phyloP scores from a whole-genome alignment of 2,113 vertebrate genomes.

The Scomber colias region DNA sequence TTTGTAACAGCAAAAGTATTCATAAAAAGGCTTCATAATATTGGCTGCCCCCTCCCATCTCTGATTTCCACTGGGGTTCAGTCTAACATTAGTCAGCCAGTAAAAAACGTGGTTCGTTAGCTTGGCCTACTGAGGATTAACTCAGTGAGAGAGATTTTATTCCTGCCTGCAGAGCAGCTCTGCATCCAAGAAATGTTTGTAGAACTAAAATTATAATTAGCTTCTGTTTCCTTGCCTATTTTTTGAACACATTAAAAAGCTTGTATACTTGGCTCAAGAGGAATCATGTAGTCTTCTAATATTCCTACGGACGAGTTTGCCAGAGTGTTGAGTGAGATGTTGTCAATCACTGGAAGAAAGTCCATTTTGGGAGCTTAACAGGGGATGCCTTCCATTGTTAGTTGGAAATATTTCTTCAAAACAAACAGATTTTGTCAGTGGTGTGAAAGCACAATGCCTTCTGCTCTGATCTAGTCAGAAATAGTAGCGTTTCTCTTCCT shows the following conservation, averaged over 20 bases:
- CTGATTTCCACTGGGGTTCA: slow-evolving; percentile 15
- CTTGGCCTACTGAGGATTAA: slow-evolving; percentile 52
- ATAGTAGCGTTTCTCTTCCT: slow-evolving; percentile 54
- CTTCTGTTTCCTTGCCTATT: slow-evolving; percentile 38
- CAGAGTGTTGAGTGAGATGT: slow-evolving; percentile 19
- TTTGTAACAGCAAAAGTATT: slow-evolving; percentile 3
- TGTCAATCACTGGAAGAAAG: slow-evolving; percentile 53
- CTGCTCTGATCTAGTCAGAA: slow-evolving; percentile 47
- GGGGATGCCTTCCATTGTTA: slow-evolving; percentile 43
- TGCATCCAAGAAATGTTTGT: slow-evolving; percentile 48
- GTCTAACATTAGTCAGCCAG: slow-evolving; percentile 9
- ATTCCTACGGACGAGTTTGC: slow-evolving; percentile 24
- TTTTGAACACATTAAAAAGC: slow-evolving; percentile 16
- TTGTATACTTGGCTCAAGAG: slow-evolving; percentile 21
- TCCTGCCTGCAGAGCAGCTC: slow-evolving; percentile 34
- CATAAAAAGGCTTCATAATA: slow-evolving; percentile 8
- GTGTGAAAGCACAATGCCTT: slow-evolving; percentile 42
- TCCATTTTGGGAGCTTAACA: slow-evolving; percentile 49
- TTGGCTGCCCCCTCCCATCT: slow-evolving; percentile 7
- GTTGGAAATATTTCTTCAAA: slow-evolving; percentile 51
- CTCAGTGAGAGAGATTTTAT: slow-evolving; percentile 20
- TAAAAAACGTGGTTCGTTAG: not conserved
- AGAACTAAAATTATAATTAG: slow-evolving; percentile 58
- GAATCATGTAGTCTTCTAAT: slow-evolving; percentile 25
- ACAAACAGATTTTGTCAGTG: slow-evolving; percentile 48